Conservation (phyloP, 2,888 invertebrate genomes). For the Agrypnus murinus region DNA sequence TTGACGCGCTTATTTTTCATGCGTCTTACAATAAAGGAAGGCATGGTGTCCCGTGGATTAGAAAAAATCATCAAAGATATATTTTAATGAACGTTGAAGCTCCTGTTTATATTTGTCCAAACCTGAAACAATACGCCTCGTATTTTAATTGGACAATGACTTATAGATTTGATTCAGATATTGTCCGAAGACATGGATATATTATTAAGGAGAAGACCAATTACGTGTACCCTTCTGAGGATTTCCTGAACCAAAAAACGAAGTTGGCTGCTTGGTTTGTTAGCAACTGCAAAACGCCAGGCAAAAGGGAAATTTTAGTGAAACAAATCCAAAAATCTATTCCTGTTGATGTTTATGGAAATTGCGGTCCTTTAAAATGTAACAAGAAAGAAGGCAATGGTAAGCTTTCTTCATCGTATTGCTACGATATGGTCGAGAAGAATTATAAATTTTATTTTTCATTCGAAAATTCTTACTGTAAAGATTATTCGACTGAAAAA, state of each 20-base stretch:
- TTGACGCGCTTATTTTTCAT: constrained; percentile 75
- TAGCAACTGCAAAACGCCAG: constrained; percentile 72
- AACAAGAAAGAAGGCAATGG: constrained; percentile 60
- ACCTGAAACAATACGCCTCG: constrained; percentile 59
- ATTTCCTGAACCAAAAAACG: constrained; percentile 62
- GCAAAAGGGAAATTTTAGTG: constrained; percentile 70
- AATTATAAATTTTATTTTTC: constrained; percentile 55
- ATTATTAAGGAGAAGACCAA: constrained; percentile 49
- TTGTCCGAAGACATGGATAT: constrained; percentile 68
- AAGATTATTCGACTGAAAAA: constrained; percentile 56
- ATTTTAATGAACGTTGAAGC: constrained; percentile 73
- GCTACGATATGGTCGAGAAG: constrained; percentile 72
- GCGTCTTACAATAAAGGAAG: constrained; percentile 58
- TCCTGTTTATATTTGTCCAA: constrained; percentile 60
- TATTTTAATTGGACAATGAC: constrained; percentile 75
- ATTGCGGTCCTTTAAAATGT: constrained; percentile 73
- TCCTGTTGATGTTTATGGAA: constrained; percentile 78
- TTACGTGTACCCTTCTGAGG: constrained; percentile 53
- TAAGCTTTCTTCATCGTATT: constrained; percentile 69
- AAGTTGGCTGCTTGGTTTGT: constrained; percentile 76
- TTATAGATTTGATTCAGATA: too few species aligned
- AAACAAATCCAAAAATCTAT: constrained; percentile 74
- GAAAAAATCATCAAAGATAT: constrained; percentile 71
- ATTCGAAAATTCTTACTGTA: constrained; percentile 55
- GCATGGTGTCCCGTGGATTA: constrained; percentile 64